Conservation (phyloP, 2,113 vertebrate genomes). For the Mystacornis crossleyi region DNA sequence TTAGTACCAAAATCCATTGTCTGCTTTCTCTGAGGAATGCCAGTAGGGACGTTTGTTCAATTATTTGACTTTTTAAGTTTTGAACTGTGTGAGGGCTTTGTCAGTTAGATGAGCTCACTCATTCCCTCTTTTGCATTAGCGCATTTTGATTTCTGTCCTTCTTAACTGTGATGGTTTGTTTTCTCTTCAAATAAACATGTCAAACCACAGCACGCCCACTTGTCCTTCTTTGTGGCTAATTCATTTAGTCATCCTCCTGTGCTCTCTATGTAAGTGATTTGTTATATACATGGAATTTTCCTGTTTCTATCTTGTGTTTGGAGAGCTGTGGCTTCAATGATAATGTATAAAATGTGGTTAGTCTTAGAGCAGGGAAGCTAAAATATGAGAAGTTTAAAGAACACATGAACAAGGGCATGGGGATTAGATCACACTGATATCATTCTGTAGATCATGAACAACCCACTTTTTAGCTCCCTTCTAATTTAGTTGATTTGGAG, state of each 20-base stretch:
- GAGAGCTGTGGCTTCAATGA: not conserved
- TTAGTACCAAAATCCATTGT: not conserved
- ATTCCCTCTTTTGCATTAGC: not conserved
- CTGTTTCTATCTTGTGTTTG: not conserved
- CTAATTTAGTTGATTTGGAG: not conserved
- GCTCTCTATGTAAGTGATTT: not conserved
- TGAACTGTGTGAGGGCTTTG: not conserved
- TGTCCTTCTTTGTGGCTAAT: not conserved
- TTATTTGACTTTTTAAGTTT: not conserved
- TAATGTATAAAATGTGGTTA: not conserved
- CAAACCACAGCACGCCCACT: not conserved
- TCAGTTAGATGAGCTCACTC: not conserved
- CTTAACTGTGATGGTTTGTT: not conserved
- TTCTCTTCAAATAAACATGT: not conserved
- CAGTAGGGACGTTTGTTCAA: not conserved
- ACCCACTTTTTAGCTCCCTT: not conserved
- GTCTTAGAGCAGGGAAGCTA: not conserved
- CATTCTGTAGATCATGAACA: not conserved
- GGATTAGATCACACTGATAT: not conserved
- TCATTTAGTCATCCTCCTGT: not conserved
- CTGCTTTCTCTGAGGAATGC: not conserved
- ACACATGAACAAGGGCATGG: no score
- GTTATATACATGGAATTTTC: not conserved
- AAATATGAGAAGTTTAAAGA: not conserved
- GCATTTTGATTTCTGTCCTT: not conserved